A percentile compares a stretch with the other conserved stretches of the same genome.
Evolutionary conservation across 2,797 vertebrate species (phyloP).

Genomic region (Loris lydekkerianus): DNA sequence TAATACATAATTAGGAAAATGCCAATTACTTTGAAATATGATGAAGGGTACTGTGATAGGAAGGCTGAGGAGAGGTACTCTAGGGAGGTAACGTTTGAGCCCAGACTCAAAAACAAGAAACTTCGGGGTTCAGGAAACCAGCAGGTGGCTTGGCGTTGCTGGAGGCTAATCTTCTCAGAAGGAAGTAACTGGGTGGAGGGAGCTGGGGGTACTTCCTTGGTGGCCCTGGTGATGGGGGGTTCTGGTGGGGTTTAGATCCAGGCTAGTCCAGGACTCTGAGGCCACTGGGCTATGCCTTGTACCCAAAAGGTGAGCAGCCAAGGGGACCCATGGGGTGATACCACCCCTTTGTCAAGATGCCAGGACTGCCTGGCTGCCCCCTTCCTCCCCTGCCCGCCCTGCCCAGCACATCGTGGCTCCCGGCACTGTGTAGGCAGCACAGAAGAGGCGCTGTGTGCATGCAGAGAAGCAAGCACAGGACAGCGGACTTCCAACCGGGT

Average conservation of each 20-base stretch:
- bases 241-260: not conserved
- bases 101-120: not conserved
- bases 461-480: not conserved
- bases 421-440: not conserved
- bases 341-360: not conserved
- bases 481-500: not conserved
- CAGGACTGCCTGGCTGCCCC: not conserved
- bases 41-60: not conserved
- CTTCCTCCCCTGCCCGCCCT: not conserved
- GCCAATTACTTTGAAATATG: not conserved
- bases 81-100: not conserved
- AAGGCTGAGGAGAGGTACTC: not conserved
- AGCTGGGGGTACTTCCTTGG: not conserved
- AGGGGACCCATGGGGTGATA: not conserved
- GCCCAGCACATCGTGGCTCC: not conserved
- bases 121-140: not conserved
- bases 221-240: fast-evolving
- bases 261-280: not conserved
- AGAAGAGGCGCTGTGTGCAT: not conserved
- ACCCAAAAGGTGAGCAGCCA: not conserved
- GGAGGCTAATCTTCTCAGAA: not conserved
- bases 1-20: too few species aligned
- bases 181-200: not conserved
- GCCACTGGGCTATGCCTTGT: not conserved
- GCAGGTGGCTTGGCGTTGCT: not conserved